These are phyloP conservation scores for Nezara viridula DNA, from an alignment of 2,888 invertebrate species.

Conservation along the genomic window DNA sequence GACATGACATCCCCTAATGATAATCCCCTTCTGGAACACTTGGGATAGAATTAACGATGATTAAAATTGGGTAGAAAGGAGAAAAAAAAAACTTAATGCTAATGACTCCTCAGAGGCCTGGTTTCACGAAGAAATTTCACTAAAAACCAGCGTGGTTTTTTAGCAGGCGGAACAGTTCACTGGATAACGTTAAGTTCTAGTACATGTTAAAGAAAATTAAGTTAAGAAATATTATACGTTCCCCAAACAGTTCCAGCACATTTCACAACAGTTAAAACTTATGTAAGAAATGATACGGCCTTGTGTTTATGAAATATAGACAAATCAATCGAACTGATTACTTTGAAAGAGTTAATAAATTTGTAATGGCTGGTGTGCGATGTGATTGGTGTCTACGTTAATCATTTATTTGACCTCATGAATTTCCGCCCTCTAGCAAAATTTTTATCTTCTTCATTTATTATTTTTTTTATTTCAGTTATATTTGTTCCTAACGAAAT, in stretches of 20 bases:
- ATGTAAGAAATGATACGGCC: too few species aligned
- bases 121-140: not conserved
- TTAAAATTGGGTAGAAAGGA: conserved; percentile 1
- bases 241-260: not conserved
- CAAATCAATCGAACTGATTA: too few species aligned
- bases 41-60: conserved; percentile 26
- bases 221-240: not conserved
- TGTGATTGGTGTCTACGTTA: too few species aligned
- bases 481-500: too few species aligned
- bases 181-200: not conserved
- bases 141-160: not conserved
- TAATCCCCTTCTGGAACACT: conserved; percentile 13
- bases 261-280: too few species aligned
- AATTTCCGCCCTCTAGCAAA: too few species aligned
- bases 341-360: too few species aligned
- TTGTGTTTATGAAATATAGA: too few species aligned
- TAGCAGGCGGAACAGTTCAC: not conserved
- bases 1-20: conserved; percentile 46
- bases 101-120: not conserved
- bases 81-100: conserved; percentile 30
- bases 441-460: too few species aligned
- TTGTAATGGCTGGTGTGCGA: too few species aligned
- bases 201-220: not conserved
- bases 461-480: too few species aligned
- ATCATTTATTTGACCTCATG: too few species aligned